Conservation (phyloP, 2,797 vertebrate genomes). For the Taeniopygia guttata region DNA sequence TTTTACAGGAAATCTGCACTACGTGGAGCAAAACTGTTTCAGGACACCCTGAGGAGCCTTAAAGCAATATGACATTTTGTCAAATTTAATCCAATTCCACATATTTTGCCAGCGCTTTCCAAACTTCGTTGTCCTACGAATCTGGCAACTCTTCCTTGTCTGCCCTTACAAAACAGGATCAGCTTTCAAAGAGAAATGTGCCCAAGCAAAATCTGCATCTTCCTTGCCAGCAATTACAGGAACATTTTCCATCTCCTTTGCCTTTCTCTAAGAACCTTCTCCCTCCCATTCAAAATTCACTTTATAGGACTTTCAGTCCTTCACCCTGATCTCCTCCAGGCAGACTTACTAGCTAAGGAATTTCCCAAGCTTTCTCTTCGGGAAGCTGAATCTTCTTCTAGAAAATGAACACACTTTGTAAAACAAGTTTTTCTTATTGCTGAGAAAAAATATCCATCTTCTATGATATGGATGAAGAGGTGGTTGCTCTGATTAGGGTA, state of each 20-base stretch:
- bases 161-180: conserved; percentile 61
- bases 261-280: conserved; percentile 21
- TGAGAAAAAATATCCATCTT: background rate
- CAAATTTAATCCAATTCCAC: conserved; percentile 62
- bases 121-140: conserved; percentile 51
- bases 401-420: background rate
- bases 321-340: background rate
- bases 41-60: conserved; percentile 44
- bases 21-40: conserved; percentile 21
- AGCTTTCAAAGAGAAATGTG: conserved; percentile 57
- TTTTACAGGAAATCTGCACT: conserved; percentile 16
- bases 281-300: background rate
- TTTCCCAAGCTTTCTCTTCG: background rate
- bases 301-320: background rate
- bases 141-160: conserved; percentile 53
- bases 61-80: conserved; percentile 62
- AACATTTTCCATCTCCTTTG: conserved; percentile 51
- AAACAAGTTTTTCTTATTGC: background rate
- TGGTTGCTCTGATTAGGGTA: background rate
- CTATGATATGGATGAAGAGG: background rate
- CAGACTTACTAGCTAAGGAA: background rate
- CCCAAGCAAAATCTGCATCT: conserved; percentile 46
- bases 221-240: conserved; percentile 31
- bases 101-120: conserved; percentile 50
- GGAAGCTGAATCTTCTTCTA: background rate